A percentile compares a stretch with the other conserved stretches of the same genome.
phyloP scores from a whole-genome alignment of 2,797 vertebrate genomes.

The Malacoraja senta region DNA sequence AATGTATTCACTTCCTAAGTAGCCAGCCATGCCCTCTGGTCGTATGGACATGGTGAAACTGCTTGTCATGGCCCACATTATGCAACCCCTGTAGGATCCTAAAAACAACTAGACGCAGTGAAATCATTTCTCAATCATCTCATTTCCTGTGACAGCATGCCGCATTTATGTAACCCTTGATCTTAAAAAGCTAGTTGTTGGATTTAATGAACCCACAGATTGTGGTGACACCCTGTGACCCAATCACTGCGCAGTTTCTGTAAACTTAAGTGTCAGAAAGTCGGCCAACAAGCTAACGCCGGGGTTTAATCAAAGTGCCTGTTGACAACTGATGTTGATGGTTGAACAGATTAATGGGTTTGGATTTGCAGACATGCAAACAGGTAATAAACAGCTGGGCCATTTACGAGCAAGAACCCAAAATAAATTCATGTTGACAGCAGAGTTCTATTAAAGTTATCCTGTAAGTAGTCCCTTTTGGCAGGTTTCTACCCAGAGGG shows the following conservation, averaged over 20 bases:
- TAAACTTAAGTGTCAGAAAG: background rate
- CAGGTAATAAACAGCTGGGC: slow-evolving; percentile 1
- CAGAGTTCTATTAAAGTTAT: background rate
- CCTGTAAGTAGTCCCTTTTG: background rate
- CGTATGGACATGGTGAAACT: background rate
- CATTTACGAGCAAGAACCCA: background rate
- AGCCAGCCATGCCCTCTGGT: background rate
- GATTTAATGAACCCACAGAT: background rate
- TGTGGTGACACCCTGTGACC: background rate
- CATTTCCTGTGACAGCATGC: background rate
- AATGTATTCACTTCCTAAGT: background rate
- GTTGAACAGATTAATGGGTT: background rate
- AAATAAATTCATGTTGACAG: background rate
- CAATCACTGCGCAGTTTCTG: background rate
- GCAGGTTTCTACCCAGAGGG: background rate
- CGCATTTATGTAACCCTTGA: background rate
- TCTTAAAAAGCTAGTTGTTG: background rate
- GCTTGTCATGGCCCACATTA: background rate
- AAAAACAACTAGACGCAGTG: background rate
- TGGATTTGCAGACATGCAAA: background rate
- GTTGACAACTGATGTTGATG: background rate
- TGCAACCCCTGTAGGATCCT: background rate
- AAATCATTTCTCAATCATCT: background rate
- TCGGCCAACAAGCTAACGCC: background rate
- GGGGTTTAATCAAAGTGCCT: background rate